phyloP scores from a whole-genome alignment of 2,797 vertebrate genomes.

The Coendou prehensilis region DNA sequence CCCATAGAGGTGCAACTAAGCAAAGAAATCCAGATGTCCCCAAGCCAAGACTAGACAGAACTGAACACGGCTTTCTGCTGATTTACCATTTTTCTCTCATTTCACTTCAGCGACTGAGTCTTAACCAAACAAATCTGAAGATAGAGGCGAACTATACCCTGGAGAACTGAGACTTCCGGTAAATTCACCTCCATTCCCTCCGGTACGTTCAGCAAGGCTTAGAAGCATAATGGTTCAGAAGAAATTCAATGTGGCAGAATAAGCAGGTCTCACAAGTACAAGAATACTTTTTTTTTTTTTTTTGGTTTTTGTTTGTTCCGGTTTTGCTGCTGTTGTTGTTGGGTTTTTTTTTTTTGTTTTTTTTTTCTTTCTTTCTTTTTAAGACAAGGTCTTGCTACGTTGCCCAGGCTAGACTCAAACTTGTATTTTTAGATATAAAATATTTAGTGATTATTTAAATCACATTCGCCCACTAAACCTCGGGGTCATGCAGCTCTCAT shows the following conservation, averaged over 20 bases:
- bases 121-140: constrained; percentile 12
- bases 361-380: not conserved
- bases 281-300: not conserved
- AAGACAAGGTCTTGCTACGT: not conserved
- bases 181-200: not conserved
- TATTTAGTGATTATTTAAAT: constrained; percentile 18
- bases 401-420: not conserved
- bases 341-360: not conserved
- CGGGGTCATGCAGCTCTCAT: not conserved
- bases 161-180: constrained; percentile 12
- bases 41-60: not conserved
- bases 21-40: not conserved
- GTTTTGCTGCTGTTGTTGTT: not conserved
- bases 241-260: not conserved
- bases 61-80: not conserved
- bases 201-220: not conserved
- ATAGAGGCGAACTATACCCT: not conserved
- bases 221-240: not conserved
- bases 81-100: constrained; percentile 46
- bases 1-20: not conserved
- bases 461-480: not conserved
- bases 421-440: constrained; percentile 26
- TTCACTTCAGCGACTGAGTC: not conserved
- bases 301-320: not conserved
- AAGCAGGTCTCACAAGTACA: not conserved